A percentile compares a stretch with the other conserved stretches of the same genome.
phyloP scores from a whole-genome alignment of 2,797 vertebrate genomes.

The Semaprochilodus insignis region DNA sequence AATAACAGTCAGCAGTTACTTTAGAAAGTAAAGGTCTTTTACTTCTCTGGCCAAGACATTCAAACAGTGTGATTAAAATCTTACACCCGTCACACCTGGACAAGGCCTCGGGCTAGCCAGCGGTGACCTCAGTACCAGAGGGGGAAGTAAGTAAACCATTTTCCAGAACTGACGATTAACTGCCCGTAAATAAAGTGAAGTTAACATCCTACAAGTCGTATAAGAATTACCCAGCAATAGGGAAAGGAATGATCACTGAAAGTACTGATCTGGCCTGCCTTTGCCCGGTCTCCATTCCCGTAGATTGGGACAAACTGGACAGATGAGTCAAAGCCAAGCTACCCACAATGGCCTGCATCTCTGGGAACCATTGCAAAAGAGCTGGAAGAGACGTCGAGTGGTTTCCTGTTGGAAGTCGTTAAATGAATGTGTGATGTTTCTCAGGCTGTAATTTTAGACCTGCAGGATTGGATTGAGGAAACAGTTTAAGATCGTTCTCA shows the following conservation, averaged over 20 bases:
- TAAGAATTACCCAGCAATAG: not conserved
- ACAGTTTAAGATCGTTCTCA: too few species aligned
- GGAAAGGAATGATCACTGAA: too few species aligned
- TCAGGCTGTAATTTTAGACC: not conserved
- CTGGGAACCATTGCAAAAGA: not conserved
- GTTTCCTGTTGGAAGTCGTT: not conserved
- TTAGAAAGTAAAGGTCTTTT: not conserved
- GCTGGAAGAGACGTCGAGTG: not conserved
- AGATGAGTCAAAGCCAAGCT: slow-evolving; percentile 3
- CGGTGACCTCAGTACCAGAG: not conserved
- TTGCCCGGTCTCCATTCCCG: not conserved
- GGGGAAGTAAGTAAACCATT: not conserved
- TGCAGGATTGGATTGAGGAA: not conserved
- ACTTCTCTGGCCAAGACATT: not conserved
- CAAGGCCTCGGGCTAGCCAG: not conserved
- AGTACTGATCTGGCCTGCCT: not conserved
- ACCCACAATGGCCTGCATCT: not conserved
- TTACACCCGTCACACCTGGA: not conserved
- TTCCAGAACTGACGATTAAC: not conserved
- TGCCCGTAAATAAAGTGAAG: too few species aligned
- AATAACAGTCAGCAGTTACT: too few species aligned
- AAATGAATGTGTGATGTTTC: not conserved
- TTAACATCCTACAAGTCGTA: too few species aligned
- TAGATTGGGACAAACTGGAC: not conserved
- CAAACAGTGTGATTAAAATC: not conserved